Conservation (phyloP, 2,797 vertebrate species). For the Neosalanx taihuensis region DNA sequence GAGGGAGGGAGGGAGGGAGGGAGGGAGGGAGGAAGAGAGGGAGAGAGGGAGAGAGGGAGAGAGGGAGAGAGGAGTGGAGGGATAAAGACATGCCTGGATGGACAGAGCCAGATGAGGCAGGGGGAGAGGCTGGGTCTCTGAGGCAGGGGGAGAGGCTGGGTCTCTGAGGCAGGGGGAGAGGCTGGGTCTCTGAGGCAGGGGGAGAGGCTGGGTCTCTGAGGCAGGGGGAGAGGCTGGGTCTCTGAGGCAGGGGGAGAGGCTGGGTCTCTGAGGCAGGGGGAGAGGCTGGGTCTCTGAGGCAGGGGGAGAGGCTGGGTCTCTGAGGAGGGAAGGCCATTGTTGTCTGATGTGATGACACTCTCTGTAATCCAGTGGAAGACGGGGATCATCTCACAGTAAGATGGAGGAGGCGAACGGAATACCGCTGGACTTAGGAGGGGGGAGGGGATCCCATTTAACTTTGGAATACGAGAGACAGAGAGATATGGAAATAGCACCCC, state of each 20-base stretch:
- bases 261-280: too few species aligned
- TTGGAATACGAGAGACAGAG: slow-evolving; percentile 73
- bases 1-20: slow-evolving; percentile 8
- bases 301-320: too few species aligned
- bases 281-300: too few species aligned
- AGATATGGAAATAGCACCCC: neutral
- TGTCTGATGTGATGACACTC: slow-evolving; percentile 51
- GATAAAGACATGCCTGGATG: too few species aligned
- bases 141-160: too few species aligned
- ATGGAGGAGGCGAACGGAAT: slow-evolving; percentile 83
- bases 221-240: too few species aligned
- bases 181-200: too few species aligned
- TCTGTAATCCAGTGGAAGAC: slow-evolving; percentile 63
- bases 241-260: too few species aligned
- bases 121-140: too few species aligned
- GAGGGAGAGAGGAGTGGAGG: slow-evolving; percentile 31
- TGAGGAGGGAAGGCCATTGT: slow-evolving; percentile 44
- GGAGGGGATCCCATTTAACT: slow-evolving; percentile 83
- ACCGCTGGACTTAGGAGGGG: slow-evolving; percentile 89
- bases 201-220: too few species aligned
- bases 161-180: too few species aligned
- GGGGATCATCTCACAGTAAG: slow-evolving; percentile 92
- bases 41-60: slow-evolving; percentile 39
- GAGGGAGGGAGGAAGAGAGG: slow-evolving; percentile 1
- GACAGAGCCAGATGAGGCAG: slow-evolving; percentile 18